Conservation (phyloP, 1,140 invertebrate genomes). For the Cataglyphis hispanica region DNA sequence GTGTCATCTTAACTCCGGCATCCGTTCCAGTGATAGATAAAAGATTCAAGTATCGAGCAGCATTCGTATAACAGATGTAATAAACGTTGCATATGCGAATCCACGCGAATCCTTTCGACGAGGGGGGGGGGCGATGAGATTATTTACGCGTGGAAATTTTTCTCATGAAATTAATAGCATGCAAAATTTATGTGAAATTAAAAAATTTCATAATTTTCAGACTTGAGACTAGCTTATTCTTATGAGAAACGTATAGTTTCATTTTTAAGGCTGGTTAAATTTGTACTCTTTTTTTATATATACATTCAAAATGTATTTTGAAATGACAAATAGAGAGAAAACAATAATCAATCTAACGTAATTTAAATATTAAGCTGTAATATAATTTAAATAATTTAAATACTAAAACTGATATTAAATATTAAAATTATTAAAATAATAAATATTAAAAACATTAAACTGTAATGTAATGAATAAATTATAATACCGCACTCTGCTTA, state of each 20-base stretch:
- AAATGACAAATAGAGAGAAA: not conserved
- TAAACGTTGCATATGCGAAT: not conserved
- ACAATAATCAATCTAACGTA: not conserved
- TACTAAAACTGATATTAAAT: too few relatives aligned
- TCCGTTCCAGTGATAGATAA: not conserved
- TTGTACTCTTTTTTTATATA: not conserved
- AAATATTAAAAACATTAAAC: too few relatives aligned
- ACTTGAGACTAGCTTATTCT: not conserved
- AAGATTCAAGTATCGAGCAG: not conserved
- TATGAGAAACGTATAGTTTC: not conserved
- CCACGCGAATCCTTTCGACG: not conserved
- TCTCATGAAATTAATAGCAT: not conserved
- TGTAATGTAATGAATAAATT: not conserved
- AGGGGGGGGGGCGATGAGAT: not conserved
- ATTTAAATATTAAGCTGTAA: not conserved
- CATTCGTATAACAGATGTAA: not conserved
- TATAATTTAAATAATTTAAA: too few relatives aligned
- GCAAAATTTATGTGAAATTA: not conserved
- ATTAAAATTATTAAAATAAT: too few relatives aligned
- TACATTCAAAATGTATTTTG: not conserved
- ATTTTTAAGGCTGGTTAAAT: not conserved
- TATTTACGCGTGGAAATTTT: not conserved
- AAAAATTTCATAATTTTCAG: not conserved
- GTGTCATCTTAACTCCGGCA: not conserved
- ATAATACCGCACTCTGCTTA: slow-evolving; percentile 78